phyloP scores from a whole-genome alignment of 2,797 vertebrate species.

The Bucorvus abyssinicus region DNA sequence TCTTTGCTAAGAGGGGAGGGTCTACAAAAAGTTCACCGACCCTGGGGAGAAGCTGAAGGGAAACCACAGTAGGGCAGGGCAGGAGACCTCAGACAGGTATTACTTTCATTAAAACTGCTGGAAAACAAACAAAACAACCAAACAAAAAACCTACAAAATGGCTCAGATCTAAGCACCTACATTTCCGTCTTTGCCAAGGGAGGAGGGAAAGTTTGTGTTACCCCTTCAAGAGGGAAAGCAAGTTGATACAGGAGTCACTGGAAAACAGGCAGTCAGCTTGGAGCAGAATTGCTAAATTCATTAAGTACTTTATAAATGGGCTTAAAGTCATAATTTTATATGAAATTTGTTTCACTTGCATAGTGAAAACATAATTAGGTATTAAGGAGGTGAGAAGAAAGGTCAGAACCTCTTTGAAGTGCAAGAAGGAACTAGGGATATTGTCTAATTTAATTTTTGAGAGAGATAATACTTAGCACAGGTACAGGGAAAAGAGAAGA shows the following conservation, averaged over 20 bases:
- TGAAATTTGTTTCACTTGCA: neutral
- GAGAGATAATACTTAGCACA: neutral
- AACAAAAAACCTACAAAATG: neutral
- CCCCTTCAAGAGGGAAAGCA: neutral
- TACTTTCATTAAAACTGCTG: neutral
- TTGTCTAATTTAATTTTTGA: neutral
- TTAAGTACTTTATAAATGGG: neutral
- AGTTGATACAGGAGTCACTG: neutral
- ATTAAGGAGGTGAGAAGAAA: neutral
- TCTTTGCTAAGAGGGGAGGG: neutral
- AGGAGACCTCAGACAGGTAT: neutral
- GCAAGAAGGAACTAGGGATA: neutral
- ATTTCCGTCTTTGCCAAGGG: neutral
- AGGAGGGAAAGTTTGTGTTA: neutral
- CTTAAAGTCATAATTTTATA: neutral
- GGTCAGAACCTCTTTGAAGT: neutral
- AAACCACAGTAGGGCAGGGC: neutral
- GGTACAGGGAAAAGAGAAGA: neutral
- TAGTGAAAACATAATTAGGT: neutral
- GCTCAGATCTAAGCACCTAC: neutral
- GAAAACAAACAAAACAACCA: neutral
- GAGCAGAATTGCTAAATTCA: neutral
- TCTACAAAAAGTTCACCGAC: neutral
- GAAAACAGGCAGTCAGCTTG: neutral
- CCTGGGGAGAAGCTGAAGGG: neutral